phyloP scores from a whole-genome alignment of 2,888 invertebrate genomes.

The Callyntrura sp. region DNA sequence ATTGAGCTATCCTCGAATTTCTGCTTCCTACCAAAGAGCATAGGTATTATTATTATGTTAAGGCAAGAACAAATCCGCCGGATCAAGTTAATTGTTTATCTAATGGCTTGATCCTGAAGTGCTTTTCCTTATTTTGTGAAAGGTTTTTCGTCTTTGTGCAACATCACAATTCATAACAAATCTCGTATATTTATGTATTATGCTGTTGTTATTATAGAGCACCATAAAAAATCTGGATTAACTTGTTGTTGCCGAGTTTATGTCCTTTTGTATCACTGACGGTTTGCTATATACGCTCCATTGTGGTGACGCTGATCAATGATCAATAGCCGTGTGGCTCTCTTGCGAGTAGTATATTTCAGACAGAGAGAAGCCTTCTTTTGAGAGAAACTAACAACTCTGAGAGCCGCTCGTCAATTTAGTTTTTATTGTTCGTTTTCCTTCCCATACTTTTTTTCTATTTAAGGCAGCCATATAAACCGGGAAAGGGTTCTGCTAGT shows the following conservation, averaged over 20 bases:
- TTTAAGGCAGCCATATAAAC: neutral
- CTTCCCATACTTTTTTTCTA: neutral
- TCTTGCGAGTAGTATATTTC: too few relatives aligned
- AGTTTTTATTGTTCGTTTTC: slow-evolving; percentile 13
- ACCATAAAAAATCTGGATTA: neutral
- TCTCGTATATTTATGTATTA: neutral
- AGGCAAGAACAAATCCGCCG: slow-evolving; percentile 17
- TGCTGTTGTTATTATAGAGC: neutral
- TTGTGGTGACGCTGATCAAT: too few relatives aligned
- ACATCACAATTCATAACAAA: neutral
- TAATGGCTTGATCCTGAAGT: slow-evolving; percentile 31
- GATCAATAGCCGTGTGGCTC: too few relatives aligned
- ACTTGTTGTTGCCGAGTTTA: slow-evolving; percentile 24
- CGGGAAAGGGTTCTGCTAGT: neutral
- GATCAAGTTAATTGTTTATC: slow-evolving; percentile 22
- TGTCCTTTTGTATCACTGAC: neutral
- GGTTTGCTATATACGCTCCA: too few relatives aligned
- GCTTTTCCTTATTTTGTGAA: neutral
- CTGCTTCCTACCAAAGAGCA: too few relatives aligned
- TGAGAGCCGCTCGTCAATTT: neutral
- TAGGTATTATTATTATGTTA: neutral
- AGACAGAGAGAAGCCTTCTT: neutral
- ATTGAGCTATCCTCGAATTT: too few relatives aligned
- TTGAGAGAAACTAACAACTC: too few relatives aligned
- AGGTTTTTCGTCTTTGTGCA: neutral